Conservation (phyloP, 1,140 invertebrate species). For the Drosophila insularis region DNA sequence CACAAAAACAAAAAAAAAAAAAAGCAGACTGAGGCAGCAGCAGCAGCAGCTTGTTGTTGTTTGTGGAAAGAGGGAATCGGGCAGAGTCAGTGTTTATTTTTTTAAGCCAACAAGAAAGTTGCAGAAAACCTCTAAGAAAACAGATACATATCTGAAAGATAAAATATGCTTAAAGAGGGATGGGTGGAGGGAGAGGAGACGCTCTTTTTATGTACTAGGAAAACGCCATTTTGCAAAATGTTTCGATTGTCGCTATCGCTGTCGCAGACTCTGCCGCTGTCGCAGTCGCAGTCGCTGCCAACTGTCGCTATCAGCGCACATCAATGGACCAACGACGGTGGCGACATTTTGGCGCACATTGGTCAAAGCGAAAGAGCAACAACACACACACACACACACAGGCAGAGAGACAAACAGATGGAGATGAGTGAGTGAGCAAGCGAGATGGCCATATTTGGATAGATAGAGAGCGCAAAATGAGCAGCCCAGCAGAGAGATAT, state of each 20-base stretch:
- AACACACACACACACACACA: conserved; percentile 6
- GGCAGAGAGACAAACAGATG: neutral
- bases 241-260: conserved; percentile 23
- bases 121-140: conserved; percentile 22
- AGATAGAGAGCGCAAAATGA: conserved; percentile 72
- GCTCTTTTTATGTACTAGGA: conserved; percentile 22
- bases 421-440: conserved; percentile 49
- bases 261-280: conserved; percentile 35
- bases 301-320: conserved; percentile 74
- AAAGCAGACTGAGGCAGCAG: conserved; percentile 11
- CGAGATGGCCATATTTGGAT: conserved; percentile 58
- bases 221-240: conserved; percentile 67
- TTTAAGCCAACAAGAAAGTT: conserved; percentile 66
- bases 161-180: conserved; percentile 17
- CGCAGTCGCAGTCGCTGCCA: conserved; percentile 39
- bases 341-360: conserved; percentile 78
- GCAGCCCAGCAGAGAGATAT: conserved; percentile 50
- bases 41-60: conserved; percentile 32
- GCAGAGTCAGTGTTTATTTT: conserved; percentile 58
- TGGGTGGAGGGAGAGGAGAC: neutral
- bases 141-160: conserved; percentile 53
- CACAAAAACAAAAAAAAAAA: conserved; percentile 15
- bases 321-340: conserved; percentile 77
- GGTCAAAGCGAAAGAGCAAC: conserved; percentile 64
- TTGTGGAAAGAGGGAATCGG: conserved; percentile 34